Evolutionary conservation across 2,888 invertebrate genomes (phyloP).

Genomic region (Smittia sp.): DNA sequence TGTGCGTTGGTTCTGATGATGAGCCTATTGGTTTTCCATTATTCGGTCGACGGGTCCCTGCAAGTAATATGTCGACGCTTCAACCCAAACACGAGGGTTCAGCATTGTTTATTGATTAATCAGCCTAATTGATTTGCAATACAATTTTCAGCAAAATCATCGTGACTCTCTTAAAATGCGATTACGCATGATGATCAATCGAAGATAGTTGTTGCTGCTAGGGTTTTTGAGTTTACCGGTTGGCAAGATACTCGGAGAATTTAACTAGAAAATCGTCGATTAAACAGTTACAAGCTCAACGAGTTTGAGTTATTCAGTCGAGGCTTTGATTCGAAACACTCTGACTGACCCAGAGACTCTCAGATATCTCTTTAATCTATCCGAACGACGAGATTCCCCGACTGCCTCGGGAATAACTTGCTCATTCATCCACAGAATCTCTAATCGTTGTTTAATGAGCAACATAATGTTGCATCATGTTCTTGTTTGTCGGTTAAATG

Average conservation of each 20-base stretch:
- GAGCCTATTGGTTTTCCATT: conserved; percentile 38
- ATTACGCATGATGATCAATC: background rate
- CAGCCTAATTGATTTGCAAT: conserved; percentile 41
- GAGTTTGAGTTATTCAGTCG: too few relatives aligned
- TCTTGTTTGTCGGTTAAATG: too few relatives aligned
- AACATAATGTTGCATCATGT: background rate
- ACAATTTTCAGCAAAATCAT: conserved; percentile 32
- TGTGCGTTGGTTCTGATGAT: conserved; percentile 36
- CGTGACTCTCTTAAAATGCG: conserved; percentile 27
- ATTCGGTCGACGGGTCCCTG: conserved; percentile 1
- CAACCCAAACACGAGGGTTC: conserved; percentile 12
- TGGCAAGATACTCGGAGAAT: too few relatives aligned
- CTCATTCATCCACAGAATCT: background rate
- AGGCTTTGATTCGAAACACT: too few relatives aligned
- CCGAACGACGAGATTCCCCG: too few relatives aligned
- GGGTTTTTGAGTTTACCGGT: background rate
- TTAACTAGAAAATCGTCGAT: too few relatives aligned
- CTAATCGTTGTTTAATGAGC: too few relatives aligned
- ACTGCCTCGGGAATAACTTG: too few relatives aligned
- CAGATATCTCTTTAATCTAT: too few relatives aligned
- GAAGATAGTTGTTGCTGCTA: background rate
- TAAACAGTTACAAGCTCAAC: too few relatives aligned
- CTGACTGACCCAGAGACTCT: too few relatives aligned
- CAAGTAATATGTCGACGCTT: conserved; percentile 20
- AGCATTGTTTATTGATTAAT: conserved; percentile 40